These are phyloP conservation scores for Hecatera dysodea DNA, from an alignment of 2,888 invertebrate genomes.

Conservation along the genomic window DNA sequence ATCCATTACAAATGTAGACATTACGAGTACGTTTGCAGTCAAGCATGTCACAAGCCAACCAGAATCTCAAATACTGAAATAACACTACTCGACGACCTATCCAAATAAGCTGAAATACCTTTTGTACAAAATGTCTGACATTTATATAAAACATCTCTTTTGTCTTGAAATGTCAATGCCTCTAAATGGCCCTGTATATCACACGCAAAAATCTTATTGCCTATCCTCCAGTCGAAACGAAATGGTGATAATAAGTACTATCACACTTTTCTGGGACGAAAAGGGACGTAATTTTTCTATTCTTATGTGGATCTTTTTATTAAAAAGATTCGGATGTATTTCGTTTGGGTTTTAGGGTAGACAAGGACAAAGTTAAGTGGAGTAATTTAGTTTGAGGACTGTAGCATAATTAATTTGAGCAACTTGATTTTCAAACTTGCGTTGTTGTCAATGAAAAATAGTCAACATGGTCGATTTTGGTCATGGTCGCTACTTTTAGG, in stretches of 20 bases:
- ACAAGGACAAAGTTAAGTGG: not conserved
- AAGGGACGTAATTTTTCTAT: constrained; percentile 48
- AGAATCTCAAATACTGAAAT: constrained; percentile 24
- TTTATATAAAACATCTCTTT: constrained; percentile 50
- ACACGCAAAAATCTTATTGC: constrained; percentile 40
- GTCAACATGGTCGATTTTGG: no score
- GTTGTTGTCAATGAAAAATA: no score
- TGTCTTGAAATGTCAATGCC: constrained; percentile 62
- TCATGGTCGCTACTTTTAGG: no score
- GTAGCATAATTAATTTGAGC: no score
- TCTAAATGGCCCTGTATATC: constrained; percentile 51
- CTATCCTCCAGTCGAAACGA: constrained; percentile 41
- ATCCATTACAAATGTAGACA: not conserved
- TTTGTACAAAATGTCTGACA: constrained; percentile 38
- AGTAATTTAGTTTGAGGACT: not conserved
- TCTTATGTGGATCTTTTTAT: constrained; percentile 23
- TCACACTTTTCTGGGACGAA: constrained; percentile 11
- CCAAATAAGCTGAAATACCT: constrained; percentile 35
- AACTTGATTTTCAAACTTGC: no score
- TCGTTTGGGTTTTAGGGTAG: constrained; percentile 14
- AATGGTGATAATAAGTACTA: constrained; percentile 44
- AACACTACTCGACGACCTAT: constrained; percentile 17
- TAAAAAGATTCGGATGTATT: constrained; percentile 30
- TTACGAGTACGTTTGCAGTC: not conserved
- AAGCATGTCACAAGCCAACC: not conserved